Conservation (phyloP, 2,113 vertebrate species). For the Saguinus imperator region DNA sequence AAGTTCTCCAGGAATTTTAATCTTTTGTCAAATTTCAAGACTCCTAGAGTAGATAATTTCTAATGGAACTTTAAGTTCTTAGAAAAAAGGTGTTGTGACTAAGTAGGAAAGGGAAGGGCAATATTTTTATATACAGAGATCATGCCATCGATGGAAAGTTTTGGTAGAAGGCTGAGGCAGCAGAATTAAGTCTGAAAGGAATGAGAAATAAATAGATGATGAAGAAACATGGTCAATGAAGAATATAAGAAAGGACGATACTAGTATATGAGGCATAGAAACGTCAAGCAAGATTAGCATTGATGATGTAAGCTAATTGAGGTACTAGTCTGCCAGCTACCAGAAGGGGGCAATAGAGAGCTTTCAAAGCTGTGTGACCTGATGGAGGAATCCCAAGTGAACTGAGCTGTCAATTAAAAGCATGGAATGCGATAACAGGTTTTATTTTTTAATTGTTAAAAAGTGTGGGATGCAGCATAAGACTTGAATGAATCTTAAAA, state of each 20-base stretch:
- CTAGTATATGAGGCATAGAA: not conserved
- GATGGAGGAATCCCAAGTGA: not conserved
- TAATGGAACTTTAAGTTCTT: not conserved
- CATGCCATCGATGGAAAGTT: not conserved
- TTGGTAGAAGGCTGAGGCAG: not conserved
- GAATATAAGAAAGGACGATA: not conserved
- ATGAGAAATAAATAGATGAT: not conserved
- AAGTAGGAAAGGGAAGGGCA: not conserved
- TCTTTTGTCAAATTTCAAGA: not conserved
- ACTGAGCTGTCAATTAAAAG: not conserved
- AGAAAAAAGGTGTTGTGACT: not conserved
- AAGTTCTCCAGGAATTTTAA: not conserved
- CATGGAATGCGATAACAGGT: not conserved
- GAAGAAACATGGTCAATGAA: not conserved
- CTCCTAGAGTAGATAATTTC: not conserved
- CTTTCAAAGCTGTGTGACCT: not conserved
- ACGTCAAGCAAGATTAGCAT: not conserved
- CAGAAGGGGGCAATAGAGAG: slow-evolving; percentile 35
- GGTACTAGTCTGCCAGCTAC: not conserved
- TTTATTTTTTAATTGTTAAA: not conserved
- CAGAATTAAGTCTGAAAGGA: not conserved
- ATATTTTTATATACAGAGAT: not conserved
- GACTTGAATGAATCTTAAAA: not conserved
- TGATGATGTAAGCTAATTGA: not conserved
- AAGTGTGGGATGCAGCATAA: not conserved